Evolutionary conservation across 2,113 vertebrate species (phyloP), one percentile per base, ranked within the genome.

Genomic region (Syrrhaptes paradoxus): DNA sequence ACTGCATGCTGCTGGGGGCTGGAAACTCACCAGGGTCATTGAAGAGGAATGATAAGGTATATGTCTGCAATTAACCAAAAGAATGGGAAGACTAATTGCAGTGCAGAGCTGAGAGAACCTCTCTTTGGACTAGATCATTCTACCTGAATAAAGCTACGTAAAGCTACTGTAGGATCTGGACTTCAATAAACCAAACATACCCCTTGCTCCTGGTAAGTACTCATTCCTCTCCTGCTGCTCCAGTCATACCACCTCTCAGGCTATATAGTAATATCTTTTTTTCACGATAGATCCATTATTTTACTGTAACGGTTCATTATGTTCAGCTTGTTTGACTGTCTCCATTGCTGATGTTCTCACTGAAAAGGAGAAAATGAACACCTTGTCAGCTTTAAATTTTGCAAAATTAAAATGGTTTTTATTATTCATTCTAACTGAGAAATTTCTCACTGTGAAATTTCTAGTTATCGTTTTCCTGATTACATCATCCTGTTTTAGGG

Each of bases 51-150:
- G 62, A 75, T 89, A 63, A 87, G 48, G 51, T 71, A 34, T 41
- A 59, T 80, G 49, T 67, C 89, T 93, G 79, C 83, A 97, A 87
- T 90, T 96, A 95, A 95, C 95, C 94, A 95, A 79, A 38, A 79
- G 66, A 96, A 82, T 31, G 59, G 70, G 65, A 93, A 89, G 87
- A 95, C 92, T 76, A 95, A 94, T 82, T 89, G 82, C 65, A 82
- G 72, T 1, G 2, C 51, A 63, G 52, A 61, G 55, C 63, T 82
- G 32, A 36, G 84, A 82, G 19, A 95, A 66, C 51, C 65, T 92
- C 70, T 85, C 77, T 68, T 79, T 87, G 51, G 70, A 74, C n/a
- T 74, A 32, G 78, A 82, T 59, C 43, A 52, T 70, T 90, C 46
- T 75, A 77, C 63, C 74, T 62, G 41, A 87, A 62, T 63, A 89